Evolutionary conservation across 2,113 vertebrate genomes (phyloP).

Genomic region (Alexandromys fortis): DNA sequence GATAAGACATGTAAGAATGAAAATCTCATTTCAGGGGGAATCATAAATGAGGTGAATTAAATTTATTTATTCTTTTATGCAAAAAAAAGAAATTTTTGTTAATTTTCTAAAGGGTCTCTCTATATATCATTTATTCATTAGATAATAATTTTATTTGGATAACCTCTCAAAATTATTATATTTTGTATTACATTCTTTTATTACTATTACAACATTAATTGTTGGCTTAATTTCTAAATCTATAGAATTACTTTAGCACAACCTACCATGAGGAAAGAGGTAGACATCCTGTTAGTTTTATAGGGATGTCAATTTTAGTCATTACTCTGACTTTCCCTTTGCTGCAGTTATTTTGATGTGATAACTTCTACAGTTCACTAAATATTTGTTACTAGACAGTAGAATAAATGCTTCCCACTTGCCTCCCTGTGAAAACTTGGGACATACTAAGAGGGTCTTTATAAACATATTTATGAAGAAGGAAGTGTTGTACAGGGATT

Average conservation of each 20-base stretch:
- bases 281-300: background rate
- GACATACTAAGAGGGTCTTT: background rate
- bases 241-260: background rate
- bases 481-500: background rate
- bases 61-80: background rate
- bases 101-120: background rate
- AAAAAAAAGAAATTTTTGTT: background rate
- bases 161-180: background rate
- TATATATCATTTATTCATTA: background rate
- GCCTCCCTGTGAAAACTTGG: background rate
- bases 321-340: background rate
- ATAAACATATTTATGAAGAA: background rate
- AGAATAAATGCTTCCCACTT: background rate
- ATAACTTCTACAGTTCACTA: background rate
- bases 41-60: background rate
- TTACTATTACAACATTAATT: background rate
- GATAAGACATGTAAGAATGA: background rate
- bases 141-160: background rate
- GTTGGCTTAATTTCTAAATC: conserved; percentile 14
- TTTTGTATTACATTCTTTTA: background rate
- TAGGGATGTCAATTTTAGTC: background rate
- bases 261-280: background rate
- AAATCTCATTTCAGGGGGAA: background rate
- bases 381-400: background rate
- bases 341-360: background rate